Evolutionary conservation across 2,113 vertebrate species (phyloP).

Genomic region (Sturnus vulgaris): DNA sequence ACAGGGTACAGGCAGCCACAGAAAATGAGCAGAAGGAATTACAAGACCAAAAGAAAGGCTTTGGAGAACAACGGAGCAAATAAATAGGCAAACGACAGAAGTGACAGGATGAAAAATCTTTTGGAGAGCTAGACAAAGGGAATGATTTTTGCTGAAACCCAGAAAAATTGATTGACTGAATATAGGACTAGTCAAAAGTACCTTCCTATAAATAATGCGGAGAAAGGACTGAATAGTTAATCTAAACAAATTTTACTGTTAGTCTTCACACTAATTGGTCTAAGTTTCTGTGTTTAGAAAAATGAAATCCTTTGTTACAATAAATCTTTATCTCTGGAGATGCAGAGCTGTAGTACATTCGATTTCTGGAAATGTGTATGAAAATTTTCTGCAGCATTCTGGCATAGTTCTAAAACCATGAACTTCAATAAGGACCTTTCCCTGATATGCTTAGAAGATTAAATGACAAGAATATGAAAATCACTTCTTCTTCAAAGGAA

Average conservation of each 20-base stretch:
- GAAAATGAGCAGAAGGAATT: background rate
- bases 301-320: background rate
- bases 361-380: background rate
- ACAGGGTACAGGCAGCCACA: background rate
- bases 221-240: background rate
- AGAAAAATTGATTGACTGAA: background rate
- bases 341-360: background rate
- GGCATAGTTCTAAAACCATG: background rate
- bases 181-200: background rate
- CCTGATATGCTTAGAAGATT: background rate
- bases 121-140: background rate
- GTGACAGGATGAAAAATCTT: background rate
- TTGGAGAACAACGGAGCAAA: background rate
- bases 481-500: background rate
- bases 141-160: background rate
- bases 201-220: background rate
- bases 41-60: background rate
- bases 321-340: background rate
- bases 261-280: background rate
- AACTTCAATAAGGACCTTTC: background rate
- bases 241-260: background rate
- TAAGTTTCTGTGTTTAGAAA: background rate
- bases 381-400: background rate
- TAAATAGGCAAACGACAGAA: background rate
- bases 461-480: background rate